These are phyloP conservation scores for Urocolius indicus DNA, from an alignment of 2,113 vertebrate genomes.

Conservation along the genomic window DNA sequence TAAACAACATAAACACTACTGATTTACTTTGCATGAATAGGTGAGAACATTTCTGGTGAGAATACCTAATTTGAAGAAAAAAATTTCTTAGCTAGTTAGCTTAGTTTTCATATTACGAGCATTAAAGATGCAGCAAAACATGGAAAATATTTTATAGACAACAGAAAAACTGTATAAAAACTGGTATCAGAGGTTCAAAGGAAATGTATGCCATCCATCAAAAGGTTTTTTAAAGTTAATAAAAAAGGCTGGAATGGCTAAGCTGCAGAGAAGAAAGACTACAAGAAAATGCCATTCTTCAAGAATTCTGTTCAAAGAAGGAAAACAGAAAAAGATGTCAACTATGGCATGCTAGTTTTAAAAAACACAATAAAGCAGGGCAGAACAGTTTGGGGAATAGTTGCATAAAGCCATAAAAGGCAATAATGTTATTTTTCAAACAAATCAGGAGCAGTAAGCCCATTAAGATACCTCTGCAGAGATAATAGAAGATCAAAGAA, in stretches of 20 bases:
- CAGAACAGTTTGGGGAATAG: neutral
- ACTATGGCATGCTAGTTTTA: neutral
- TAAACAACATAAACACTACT: constrained; percentile 16
- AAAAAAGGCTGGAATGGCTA: neutral
- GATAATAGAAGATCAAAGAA: neutral
- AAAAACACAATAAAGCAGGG: neutral
- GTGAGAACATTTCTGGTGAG: neutral
- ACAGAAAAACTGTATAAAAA: neutral
- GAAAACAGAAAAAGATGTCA: neutral
- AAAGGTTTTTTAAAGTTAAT: neutral
- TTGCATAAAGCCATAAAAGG: neutral
- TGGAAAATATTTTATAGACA: neutral
- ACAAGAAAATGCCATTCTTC: neutral
- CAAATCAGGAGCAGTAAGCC: neutral
- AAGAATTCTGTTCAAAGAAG: neutral
- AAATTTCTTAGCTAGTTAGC: neutral
- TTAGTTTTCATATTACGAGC: neutral
- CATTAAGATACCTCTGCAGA: neutral
- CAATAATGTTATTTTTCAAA: constrained; percentile 18
- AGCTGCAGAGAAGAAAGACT: neutral
- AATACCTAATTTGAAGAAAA: neutral
- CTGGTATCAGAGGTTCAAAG: neutral
- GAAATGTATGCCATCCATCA: neutral
- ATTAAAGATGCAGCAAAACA: neutral
- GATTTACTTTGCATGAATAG: constrained; percentile 24